These are phyloP conservation scores for cattle (Bos taurus) DNA, from an alignment of 2,113 vertebrate species.

Conservation along the genomic window ARS-UCD2.0 NC_037344.1:39993501-39994000, in stretches of 20 bases:
- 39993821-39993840: no score
- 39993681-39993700: neutral
- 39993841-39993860: no score
- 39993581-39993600: neutral
- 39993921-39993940: no score
- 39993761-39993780: no score
- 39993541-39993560: rapidly evolving
- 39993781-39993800: no score
- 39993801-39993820: no score
- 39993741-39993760: no score
- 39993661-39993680: neutral
- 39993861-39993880: no score
- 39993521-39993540: neutral
- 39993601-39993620: neutral
- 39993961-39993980: neutral
- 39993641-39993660: neutral
- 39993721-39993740: no score
- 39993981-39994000: neutral
- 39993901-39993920: no score
- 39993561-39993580: neutral
- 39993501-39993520: neutral
- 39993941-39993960: neutral
- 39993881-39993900: no score
- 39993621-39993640: neutral
- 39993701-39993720: no score